These are phyloP conservation scores for Leptogaster cylindrica DNA, from an alignment of 2,888 invertebrate genomes.

Conservation along the genomic window DNA sequence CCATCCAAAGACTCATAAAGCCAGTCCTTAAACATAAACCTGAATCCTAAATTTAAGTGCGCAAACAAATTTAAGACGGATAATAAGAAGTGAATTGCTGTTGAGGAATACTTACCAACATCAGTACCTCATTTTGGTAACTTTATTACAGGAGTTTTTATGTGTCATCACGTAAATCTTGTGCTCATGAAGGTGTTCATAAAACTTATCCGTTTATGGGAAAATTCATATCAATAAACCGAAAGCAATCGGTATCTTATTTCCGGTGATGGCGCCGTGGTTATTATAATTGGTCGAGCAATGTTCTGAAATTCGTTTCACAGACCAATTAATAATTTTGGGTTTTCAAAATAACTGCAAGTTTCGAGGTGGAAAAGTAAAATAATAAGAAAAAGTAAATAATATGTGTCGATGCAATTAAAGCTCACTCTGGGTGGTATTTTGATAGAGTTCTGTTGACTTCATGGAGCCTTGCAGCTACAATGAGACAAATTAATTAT, in stretches of 20 bases:
- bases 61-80: too few species aligned
- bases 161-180: neutral
- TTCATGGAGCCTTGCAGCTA: slow-evolving; percentile 3
- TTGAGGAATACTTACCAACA: too few species aligned
- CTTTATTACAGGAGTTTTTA: slow-evolving; percentile 14
- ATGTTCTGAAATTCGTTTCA: neutral
- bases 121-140: slow-evolving; percentile 13
- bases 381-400: neutral
- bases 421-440: neutral
- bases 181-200: slow-evolving; percentile 1
- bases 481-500: slow-evolving; percentile 24
- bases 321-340: slow-evolving; percentile 18
- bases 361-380: neutral
- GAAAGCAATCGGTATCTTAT: neutral
- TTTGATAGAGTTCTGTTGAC: slow-evolving; percentile 10
- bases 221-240: slow-evolving; percentile 35
- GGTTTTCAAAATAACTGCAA: neutral
- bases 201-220: slow-evolving; percentile 26
- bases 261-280: slow-evolving; percentile 13
- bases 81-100: neutral
- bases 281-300: slow-evolving; percentile 2
- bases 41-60: too few species aligned
- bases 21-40: too few species aligned
- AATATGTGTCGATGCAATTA: neutral
- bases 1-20: too few species aligned